These are phyloP conservation scores for Lagorchestes hirsutus DNA, from an alignment of 2,797 vertebrate species.

Conservation along the genomic window DNA sequence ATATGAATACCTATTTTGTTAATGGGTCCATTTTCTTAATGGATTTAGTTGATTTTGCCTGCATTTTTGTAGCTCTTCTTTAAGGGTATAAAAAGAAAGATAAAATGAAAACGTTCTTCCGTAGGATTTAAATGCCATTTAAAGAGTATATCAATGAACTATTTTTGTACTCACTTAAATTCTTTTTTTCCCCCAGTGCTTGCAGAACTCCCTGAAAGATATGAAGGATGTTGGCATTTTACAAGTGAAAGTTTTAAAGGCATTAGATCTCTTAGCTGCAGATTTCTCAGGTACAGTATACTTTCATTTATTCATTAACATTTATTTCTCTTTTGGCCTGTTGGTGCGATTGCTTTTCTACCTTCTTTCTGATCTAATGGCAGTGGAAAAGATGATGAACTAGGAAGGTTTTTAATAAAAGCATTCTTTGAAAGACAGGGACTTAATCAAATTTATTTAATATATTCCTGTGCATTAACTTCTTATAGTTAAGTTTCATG, in stretches of 20 bases:
- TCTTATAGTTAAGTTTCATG: not conserved
- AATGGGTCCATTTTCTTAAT: constrained; percentile 9
- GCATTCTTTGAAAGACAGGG: not conserved
- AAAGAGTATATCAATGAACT: constrained; percentile 11
- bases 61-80: constrained; percentile 1
- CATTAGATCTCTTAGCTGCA: constrained; percentile 92
- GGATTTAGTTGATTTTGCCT: not conserved
- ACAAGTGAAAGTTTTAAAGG: constrained; percentile 96
- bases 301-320: constrained; percentile 1
- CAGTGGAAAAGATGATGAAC: not conserved
- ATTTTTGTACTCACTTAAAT: not conserved
- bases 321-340: not conserved
- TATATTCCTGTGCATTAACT: not conserved
- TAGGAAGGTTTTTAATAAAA: not conserved
- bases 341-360: constrained; percentile 38
- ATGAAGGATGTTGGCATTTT: constrained; percentile 93
- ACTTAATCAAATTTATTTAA: not conserved
- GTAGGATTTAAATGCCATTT: not conserved
- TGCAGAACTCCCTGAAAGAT: constrained; percentile 90
- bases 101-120: not conserved
- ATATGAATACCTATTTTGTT: constrained; percentile 4
- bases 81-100: not conserved
- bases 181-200: constrained; percentile 84
- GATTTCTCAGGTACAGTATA: constrained; percentile 93
- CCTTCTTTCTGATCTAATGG: not conserved